These are phyloP conservation scores for Telenomus remus DNA, from an alignment of 1,140 invertebrate species.

Conservation along the genomic window DNA sequence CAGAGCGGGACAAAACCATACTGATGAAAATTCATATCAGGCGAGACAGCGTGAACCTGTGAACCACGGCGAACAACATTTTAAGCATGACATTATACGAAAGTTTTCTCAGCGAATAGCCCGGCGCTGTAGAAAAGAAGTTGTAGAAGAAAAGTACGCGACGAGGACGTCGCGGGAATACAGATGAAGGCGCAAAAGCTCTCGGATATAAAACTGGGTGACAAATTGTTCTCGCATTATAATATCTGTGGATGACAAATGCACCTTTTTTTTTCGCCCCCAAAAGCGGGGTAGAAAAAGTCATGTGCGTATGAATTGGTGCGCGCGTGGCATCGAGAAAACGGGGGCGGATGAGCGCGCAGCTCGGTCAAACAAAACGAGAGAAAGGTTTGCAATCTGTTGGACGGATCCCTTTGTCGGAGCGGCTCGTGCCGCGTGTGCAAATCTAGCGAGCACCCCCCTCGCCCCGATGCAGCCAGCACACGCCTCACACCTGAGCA, in stretches of 20 bases:
- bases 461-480: constrained; percentile 43
- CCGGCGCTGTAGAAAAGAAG: background rate
- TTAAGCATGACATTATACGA: background rate
- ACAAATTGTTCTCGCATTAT: constrained; percentile 53
- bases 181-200: constrained; percentile 6
- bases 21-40: no score
- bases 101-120: background rate
- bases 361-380: constrained; percentile 62
- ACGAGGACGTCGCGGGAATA: constrained; percentile 1
- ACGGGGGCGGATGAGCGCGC: constrained; percentile 56
- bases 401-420: constrained; percentile 69
- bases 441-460: constrained; percentile 65
- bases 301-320: constrained; percentile 58
- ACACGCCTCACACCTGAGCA: constrained; percentile 70
- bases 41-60: no score
- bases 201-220: constrained; percentile 29
- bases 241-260: constrained; percentile 58
- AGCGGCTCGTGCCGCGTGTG: constrained; percentile 74
- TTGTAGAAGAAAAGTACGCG: constrained; percentile 2
- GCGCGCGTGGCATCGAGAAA: constrained; percentile 58
- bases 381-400: constrained; percentile 69
- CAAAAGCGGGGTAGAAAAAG: constrained; percentile 57
- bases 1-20: no score
- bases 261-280: constrained; percentile 54
- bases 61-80: background rate